Base-by-base conservation (phyloP, 1,140 invertebrate species). In the Asbolus verrucosus region DNA sequence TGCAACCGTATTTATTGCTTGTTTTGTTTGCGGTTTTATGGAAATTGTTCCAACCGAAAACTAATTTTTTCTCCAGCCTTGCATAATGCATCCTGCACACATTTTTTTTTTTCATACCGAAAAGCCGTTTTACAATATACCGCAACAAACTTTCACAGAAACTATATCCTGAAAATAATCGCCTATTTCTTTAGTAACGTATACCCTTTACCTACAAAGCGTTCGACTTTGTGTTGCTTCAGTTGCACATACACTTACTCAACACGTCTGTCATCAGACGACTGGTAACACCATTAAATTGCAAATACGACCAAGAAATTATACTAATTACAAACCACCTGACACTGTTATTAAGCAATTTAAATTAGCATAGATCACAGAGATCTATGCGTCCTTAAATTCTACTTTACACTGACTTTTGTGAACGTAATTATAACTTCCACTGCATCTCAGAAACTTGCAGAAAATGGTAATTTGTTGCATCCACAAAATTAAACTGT, bases 291-390 rank as follows among this genome's bases (percentile, higher is more conserved):
- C 33, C 21, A 36, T 63, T 38, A 41, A 63, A 41, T 63, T 38
- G 33, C 61, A 63, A 39, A 63, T 39, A 31, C 33, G 33, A 41
- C 18, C 61, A 39, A 63, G 61, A 41, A 38, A 39, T 63, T 63
- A 41, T 27, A 41, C 61, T 63, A 63, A 63, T 63, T 63, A 63
- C 61, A 63, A 63, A 41, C 61, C 61, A 39, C 33, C 14, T 39
- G 33, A 63, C 61, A 39, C 39, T 41, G 61, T 63, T 63, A 63
- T 63, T 63, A 63, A 39, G 61, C 21, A 63, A 63, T 63, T 63
- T 63, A 63, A 36, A 59, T 63, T 63, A 62, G 27, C 61, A 19
- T 24, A 39, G 31, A 63, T 63, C 61, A 63, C 61, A 63, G n/a
- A 19, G 61, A 63, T 38, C 8, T 39, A 63, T 39, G 33, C 21